Evolutionary conservation across 2,888 invertebrate genomes (phyloP).

Genomic region (Eilema caniola): DNA sequence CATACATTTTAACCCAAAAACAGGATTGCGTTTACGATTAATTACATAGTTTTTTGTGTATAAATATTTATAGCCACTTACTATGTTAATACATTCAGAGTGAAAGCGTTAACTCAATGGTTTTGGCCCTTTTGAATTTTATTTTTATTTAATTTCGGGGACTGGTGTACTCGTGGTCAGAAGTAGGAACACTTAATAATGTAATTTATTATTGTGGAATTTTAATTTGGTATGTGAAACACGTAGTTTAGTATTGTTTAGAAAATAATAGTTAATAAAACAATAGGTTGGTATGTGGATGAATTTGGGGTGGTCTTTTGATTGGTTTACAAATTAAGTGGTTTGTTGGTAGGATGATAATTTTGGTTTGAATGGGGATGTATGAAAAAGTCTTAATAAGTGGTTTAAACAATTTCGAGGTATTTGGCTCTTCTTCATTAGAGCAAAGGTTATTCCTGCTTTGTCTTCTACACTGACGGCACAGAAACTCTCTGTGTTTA

Average conservation of each 20-base stretch:
- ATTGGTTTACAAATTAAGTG: background rate
- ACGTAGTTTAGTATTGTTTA: slow-evolving; percentile 22
- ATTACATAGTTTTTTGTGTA: slow-evolving; percentile 62
- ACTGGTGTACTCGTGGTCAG: slow-evolving; percentile 24
- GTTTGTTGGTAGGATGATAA: background rate
- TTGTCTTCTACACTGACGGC: too few species aligned
- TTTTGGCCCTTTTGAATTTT: slow-evolving; percentile 31
- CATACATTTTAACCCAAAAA: slow-evolving; percentile 67
- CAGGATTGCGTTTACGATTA: slow-evolving; percentile 66
- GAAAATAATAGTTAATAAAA: slow-evolving; percentile 5
- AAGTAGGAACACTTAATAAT: slow-evolving; percentile 30
- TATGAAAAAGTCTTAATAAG: too few species aligned
- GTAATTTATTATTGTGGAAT: slow-evolving; percentile 45
- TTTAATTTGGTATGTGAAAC: slow-evolving; percentile 40
- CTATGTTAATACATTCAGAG: slow-evolving; percentile 78
- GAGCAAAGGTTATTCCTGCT: too few species aligned
- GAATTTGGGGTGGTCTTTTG: background rate
- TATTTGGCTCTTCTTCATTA: too few species aligned
- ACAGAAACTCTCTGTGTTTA: too few species aligned
- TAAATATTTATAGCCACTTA: slow-evolving; percentile 61
- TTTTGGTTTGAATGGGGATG: too few species aligned
- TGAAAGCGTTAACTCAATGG: slow-evolving; percentile 76
- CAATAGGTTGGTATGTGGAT: slow-evolving; percentile 1
- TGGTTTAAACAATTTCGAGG: too few species aligned
- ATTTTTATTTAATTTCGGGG: slow-evolving; percentile 20